Evolutionary conservation across 2,888 invertebrate species (phyloP).

Genomic region (Proisotoma minuta): DNA sequence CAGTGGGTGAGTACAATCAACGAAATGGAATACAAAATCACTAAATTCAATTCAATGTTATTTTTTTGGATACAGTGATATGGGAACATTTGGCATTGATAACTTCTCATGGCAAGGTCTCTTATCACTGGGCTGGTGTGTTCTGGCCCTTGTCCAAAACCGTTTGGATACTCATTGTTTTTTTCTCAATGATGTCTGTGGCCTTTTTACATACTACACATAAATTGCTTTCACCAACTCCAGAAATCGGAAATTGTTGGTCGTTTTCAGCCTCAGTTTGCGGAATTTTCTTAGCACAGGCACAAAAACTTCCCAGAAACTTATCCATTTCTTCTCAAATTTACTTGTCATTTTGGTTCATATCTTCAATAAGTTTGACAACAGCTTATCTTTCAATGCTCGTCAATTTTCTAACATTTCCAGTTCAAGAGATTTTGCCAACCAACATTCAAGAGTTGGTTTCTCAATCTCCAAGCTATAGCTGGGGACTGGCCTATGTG

Average conservation of each 20-base stretch:
- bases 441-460: constrained; percentile 14
- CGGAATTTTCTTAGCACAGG: background rate
- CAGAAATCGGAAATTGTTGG: no score
- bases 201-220: no score
- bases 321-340: background rate
- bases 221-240: no score
- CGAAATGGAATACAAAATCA: background rate
- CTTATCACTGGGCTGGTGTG: no score
- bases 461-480: constrained; percentile 7
- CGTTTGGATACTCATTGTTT: no score
- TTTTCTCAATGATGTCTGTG: no score
- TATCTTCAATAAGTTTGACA: background rate
- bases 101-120: no score
- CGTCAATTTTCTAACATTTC: constrained; percentile 22
- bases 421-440: constrained; percentile 12
- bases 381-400: constrained; percentile 19
- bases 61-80: no score
- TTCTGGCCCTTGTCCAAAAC: no score
- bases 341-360: constrained; percentile 15
- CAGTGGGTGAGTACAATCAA: background rate
- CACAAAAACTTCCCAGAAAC: background rate
- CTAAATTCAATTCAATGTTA: no score
- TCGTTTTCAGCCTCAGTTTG: no score
- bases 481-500: constrained; percentile 19
- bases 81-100: no score